Percentiles rank a stretch among this genome's conserved stretches.
Conservation (phyloP, 2,888 invertebrate genomes). For the Drosophila niveifrons region DNA sequence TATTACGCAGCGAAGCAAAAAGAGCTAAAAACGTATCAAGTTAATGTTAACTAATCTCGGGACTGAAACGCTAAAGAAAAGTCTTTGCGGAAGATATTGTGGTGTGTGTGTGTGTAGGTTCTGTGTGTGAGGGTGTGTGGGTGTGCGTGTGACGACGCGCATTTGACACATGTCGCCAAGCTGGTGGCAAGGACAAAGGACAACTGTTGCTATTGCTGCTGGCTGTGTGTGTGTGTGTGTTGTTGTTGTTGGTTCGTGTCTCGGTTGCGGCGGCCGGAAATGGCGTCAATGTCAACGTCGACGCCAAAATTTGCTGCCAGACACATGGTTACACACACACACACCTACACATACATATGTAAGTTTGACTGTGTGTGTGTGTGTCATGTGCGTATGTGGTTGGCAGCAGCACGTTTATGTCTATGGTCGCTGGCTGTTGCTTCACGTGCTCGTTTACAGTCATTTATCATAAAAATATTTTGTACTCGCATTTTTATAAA, state of each 20-base stretch:
- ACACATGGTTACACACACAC: constrained; percentile 43
- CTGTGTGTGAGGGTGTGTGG: constrained; percentile 15
- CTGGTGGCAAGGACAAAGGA: constrained; percentile 67
- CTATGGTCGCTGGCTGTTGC: constrained; percentile 65
- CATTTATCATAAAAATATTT: constrained; percentile 80
- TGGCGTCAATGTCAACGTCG: constrained; percentile 79
- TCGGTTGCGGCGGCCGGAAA: constrained; percentile 75
- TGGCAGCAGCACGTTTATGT: constrained; percentile 75
- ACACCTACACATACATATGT: constrained; percentile 12
- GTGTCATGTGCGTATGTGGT: constrained; percentile 75
- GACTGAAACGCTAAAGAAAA: constrained; percentile 21
- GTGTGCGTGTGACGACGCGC: constrained; percentile 46
- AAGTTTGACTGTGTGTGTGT: constrained; percentile 36
- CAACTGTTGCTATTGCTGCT: constrained; percentile 58
- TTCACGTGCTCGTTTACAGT: constrained; percentile 80
- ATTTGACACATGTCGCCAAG: constrained; percentile 73
- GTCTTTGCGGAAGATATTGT: constrained; percentile 6
- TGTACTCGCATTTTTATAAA: constrained; percentile 76
- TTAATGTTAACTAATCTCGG: constrained; percentile 26
- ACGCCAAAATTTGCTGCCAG: constrained; percentile 70
- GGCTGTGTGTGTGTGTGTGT: constrained; percentile 8
- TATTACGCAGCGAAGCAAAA: constrained; percentile 2
- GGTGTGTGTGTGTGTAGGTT: neutral
- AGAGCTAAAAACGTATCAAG: constrained; percentile 6
- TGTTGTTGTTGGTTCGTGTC: constrained; percentile 61